Percentiles rank a stretch among this genome's conserved stretches.
Conservation (phyloP, 2,113 vertebrate species). For the Rana temporaria region DNA sequence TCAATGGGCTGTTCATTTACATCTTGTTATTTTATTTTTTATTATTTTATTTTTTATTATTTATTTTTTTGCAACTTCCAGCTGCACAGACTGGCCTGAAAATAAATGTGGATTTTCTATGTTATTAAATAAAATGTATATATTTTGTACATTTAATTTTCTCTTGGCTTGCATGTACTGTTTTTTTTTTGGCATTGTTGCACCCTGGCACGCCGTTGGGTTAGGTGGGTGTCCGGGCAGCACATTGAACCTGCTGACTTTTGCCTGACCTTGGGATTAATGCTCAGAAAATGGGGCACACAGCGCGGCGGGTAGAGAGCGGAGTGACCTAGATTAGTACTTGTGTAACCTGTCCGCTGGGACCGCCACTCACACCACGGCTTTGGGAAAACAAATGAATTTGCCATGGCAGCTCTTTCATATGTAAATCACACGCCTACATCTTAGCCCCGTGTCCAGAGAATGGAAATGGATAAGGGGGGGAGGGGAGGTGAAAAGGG, state of each 20-base stretch:
- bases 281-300: conserved; percentile 3
- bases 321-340: conserved; percentile 46
- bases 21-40: no score
- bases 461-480: not conserved
- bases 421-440: conserved; percentile 21
- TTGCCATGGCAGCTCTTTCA: conserved; percentile 19
- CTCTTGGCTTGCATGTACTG: no score
- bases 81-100: no score
- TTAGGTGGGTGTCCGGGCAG: conserved; percentile 1
- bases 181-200: not conserved
- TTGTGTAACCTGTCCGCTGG: conserved; percentile 41
- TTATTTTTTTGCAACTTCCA: no score
- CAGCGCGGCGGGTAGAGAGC: conserved; percentile 8
- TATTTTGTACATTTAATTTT: no score
- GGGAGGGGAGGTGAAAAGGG: not conserved
- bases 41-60: no score
- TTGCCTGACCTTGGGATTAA: conserved; percentile 41
- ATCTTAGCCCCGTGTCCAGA: conserved; percentile 3
- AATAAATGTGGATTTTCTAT: no score
- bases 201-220: no score
- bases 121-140: no score
- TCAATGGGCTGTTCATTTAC: no score
- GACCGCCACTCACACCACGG: conserved; percentile 25
- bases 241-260: conserved; percentile 18
- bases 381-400: conserved; percentile 2